These are phyloP conservation scores for Baryphthengus martii DNA, from an alignment of 2,113 vertebrate species.

Conservation along the genomic window DNA sequence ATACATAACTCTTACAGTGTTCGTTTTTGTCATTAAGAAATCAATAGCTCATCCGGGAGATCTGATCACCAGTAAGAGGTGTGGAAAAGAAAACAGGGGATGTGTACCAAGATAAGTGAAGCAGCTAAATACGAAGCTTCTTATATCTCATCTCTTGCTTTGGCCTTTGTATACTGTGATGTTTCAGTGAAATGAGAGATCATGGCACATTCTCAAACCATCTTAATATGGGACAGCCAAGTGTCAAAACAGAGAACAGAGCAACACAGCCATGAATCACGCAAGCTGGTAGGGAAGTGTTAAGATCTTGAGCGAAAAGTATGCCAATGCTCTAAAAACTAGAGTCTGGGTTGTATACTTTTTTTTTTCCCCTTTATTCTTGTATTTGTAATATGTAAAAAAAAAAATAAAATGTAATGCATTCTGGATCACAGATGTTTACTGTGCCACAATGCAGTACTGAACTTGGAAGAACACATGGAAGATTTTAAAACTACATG, in stretches of 20 bases:
- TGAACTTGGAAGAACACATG: neutral
- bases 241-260: neutral
- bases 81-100: neutral
- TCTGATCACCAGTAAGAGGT: neutral
- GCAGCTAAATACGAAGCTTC: neutral
- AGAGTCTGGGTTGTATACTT: neutral
- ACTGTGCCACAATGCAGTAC: neutral
- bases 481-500: neutral
- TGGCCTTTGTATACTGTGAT: neutral
- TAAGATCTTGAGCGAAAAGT: neutral
- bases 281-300: neutral
- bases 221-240: neutral
- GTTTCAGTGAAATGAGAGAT: neutral
- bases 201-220: neutral
- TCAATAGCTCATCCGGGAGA: neutral
- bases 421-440: neutral
- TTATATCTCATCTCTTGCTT: neutral
- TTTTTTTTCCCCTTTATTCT: neutral
- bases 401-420: neutral
- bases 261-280: neutral
- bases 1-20: neutral
- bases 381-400: neutral
- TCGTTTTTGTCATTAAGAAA: neutral
- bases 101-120: neutral
- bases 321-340: neutral